Conservation (phyloP, 1,140 invertebrate genomes). For the Carposina sasakii region DNA sequence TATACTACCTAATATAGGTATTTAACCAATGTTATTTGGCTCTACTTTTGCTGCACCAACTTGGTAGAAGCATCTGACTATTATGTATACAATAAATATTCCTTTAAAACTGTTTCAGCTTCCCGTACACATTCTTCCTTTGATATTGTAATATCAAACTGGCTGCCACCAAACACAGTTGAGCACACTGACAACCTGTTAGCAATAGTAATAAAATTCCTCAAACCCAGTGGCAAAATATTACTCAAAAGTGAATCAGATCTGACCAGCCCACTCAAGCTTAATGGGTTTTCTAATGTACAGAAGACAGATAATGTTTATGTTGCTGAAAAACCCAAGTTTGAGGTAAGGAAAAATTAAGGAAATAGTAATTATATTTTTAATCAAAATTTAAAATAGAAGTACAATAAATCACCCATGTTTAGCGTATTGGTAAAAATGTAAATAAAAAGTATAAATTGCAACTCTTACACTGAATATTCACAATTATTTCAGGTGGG, state of each 20-base stretch:
- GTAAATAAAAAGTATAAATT: too few species aligned
- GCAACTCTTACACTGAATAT: too few species aligned
- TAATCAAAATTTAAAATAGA: too few species aligned
- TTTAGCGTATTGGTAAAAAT: too few species aligned
- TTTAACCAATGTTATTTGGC: too few species aligned
- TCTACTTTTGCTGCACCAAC: too few species aligned
- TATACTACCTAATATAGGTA: neutral
- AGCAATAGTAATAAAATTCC: slow-evolving; percentile 70
- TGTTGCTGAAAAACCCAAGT: slow-evolving; percentile 76
- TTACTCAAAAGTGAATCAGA: slow-evolving; percentile 58
- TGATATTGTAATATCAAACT: slow-evolving; percentile 75
- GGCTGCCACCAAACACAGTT: slow-evolving; percentile 52
- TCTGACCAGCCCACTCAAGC: slow-evolving; percentile 72
- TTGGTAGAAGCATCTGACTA: too few species aligned
- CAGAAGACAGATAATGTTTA: slow-evolving; percentile 56
- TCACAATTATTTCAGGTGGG: slow-evolving; percentile 77
- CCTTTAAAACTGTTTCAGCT: slow-evolving; percentile 67
- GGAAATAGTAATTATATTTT: too few species aligned
- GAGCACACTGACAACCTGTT: slow-evolving; percentile 68
- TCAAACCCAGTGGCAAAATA: slow-evolving; percentile 75
- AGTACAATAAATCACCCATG: too few species aligned
- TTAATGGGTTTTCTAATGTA: slow-evolving; percentile 78
- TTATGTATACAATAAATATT: too few species aligned
- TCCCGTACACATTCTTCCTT: slow-evolving; percentile 72
- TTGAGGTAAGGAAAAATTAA: slow-evolving; percentile 79